Conservation (phyloP, 2,797 vertebrate species). For the Lacerta agilis region DNA sequence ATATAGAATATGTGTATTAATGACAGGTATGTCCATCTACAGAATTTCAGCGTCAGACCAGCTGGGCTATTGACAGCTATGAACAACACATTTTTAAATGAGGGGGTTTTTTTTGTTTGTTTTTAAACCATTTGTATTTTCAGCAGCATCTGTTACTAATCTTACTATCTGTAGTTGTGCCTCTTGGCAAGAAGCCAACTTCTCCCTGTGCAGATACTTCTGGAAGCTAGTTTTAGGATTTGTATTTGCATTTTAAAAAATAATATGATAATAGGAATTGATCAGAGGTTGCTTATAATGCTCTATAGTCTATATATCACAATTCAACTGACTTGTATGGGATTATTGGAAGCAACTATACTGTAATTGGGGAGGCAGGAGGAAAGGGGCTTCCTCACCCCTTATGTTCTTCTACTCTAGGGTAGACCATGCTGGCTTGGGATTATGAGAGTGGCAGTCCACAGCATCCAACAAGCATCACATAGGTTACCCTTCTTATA, state of each 20-base stretch:
- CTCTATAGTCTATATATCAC: neutral
- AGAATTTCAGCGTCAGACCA: constrained; percentile 64
- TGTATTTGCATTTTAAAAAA: too few relatives aligned
- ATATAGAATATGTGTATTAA: constrained; percentile 53
- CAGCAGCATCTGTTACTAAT: constrained; percentile 68
- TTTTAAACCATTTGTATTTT: constrained; percentile 48
- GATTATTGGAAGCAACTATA: neutral
- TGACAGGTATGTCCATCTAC: constrained; percentile 54
- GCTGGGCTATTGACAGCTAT: constrained; percentile 58
- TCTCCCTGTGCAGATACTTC: neutral
- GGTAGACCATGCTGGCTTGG: too few relatives aligned
- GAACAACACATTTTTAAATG: constrained; percentile 57
- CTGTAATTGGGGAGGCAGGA: too few relatives aligned
- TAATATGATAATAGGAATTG: neutral
- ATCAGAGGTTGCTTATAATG: neutral
- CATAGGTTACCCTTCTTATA: too few relatives aligned
- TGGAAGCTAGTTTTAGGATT: neutral
- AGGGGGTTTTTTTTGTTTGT: too few relatives aligned
- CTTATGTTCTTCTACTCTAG: neutral
- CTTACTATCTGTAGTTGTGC: constrained; percentile 37
- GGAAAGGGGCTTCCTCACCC: too few relatives aligned
- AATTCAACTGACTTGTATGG: neutral
- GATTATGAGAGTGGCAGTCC: too few relatives aligned
- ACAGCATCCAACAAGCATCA: too few relatives aligned
- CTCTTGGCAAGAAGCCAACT: neutral